Evolutionary conservation across 1,140 invertebrate genomes (phyloP), one percentile per base, ranked within the genome.

Genomic region (Stenopsyche tienmushanensis): DNA sequence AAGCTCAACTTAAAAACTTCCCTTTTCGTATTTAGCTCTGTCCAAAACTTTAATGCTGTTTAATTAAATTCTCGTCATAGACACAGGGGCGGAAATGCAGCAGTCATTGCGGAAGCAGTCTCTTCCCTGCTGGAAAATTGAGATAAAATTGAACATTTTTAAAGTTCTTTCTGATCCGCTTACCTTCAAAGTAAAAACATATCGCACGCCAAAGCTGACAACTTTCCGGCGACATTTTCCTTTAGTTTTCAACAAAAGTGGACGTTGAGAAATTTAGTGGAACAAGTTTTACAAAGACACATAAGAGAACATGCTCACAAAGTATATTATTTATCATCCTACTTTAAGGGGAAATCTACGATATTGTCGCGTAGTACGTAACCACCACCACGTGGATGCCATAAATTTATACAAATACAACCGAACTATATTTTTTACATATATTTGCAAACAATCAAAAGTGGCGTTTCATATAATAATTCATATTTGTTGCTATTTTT

Each of bases 221-320:
- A 62, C 57, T 62, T 63, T 41, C 25, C 47, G 42, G 64, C 44
- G 60, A 52, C 66, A 62, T 62, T 45, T 66, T 49, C n/a, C 39
- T 57, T 67, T 64, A 64, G 54, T 67, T 64, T 49, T 59, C 54
- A 63, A 64, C 60, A 64, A 67, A 59, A 63, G 60, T 59, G 62
- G 60, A 64, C 60, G 53, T 67, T 67, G 66, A 67, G 66, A 67
- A 67, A 67, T 67, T 67, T 67, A 67, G 60, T 67, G 62, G 62
- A 60, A 66, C 57, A 67, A 67, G 53, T 67, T 62, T 62, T 49
- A 39, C 50, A 59, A 29, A 65, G n/a, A 29, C 49, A 25, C 54
- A 29, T 47, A 20, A 5, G 41, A 9, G 17, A 21, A n/a, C 41
- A 18, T 20, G 54, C 10, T 47, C 7, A 15, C 44, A 34, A 20